Evolutionary conservation across 1,140 invertebrate genomes (phyloP).

Genomic region (Oncopodura yosiiana): DNA sequence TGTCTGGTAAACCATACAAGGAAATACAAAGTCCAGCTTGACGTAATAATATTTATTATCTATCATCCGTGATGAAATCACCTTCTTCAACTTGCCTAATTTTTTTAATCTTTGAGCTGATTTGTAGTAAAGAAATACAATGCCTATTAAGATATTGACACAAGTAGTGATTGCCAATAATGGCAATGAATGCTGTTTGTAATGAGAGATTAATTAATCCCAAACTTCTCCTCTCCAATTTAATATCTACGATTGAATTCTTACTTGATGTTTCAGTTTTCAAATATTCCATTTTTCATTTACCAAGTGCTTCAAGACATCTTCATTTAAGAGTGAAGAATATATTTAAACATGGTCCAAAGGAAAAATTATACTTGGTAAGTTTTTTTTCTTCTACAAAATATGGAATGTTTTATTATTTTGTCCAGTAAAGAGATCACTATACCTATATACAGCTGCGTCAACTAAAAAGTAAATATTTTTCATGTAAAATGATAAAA

Average conservation of each 20-base stretch:
- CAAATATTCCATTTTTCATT: constrained; percentile 27
- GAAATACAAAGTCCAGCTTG: not conserved
- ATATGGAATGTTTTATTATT: not conserved
- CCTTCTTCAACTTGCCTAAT: not conserved
- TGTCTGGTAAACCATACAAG: not conserved
- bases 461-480: not conserved
- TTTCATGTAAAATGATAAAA: not conserved
- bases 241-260: constrained; percentile 23
- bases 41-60: not conserved
- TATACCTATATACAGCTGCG: not conserved
- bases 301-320: constrained; percentile 18
- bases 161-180: not conserved
- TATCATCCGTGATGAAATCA: not conserved
- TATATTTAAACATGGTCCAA: constrained; percentile 29
- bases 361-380: constrained; percentile 28
- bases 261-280: constrained; percentile 25
- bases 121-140: not conserved
- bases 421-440: not conserved
- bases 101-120: not conserved
- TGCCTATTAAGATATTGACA: not conserved
- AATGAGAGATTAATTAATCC: constrained; percentile 29
- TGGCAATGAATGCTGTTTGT: constrained; percentile 30
- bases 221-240: constrained; percentile 19
- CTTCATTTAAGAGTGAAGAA: constrained; percentile 28
- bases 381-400: constrained; percentile 8